Evolutionary conservation across 1,140 invertebrate genomes (phyloP), one percentile per base, ranked within the genome.

Genomic region (Oryctes rhinoceros): DNA sequence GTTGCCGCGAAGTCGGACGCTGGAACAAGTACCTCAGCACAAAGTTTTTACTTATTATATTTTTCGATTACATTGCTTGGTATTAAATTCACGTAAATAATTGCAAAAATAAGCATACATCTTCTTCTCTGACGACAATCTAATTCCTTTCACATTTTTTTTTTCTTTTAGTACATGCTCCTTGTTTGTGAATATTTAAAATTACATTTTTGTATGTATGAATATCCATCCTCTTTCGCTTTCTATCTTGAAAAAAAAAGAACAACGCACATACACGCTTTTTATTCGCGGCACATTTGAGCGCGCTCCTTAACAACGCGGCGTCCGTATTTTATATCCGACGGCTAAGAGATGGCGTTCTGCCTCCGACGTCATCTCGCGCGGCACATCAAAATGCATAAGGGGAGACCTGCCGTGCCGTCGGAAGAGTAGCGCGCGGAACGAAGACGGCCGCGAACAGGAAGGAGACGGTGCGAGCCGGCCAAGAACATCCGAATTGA

Each of bases 401-500:
- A 71, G 65, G 65, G 65, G 18, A 30, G 24, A 24, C 6, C 65
- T 7, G 65, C 20, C 13, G 20, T 24, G 20, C 62, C 18, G 62
- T 30, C 24, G 65, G 10, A 35, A 6, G 24, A 13, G 10, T 24
- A 71, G 35, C 65, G 65, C 5, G 53, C 15, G 53, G 3, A 3
- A 37, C 35, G 65, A 35, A 71, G 65, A 37, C 65, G 65, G 18
- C 65, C 18, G 24, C 30, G 10, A 59, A 59, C 18, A 15, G 18
- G 53, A 59, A 18, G n/a, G 53, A 59, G 53, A 18, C 18, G 53
- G 10, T n/a, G 15, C 15, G 53, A 59, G 18, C 15, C 53, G 18
- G 53, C 24, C 35, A 62, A 67, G 53, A 78, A 78, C 78, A 78
- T 59, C 53, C 53, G 44, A 78, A 20, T 79, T 79, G 78, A 71